Base-by-base conservation (phyloP, 1,140 invertebrate species). In the Prorops nasuta region DNA sequence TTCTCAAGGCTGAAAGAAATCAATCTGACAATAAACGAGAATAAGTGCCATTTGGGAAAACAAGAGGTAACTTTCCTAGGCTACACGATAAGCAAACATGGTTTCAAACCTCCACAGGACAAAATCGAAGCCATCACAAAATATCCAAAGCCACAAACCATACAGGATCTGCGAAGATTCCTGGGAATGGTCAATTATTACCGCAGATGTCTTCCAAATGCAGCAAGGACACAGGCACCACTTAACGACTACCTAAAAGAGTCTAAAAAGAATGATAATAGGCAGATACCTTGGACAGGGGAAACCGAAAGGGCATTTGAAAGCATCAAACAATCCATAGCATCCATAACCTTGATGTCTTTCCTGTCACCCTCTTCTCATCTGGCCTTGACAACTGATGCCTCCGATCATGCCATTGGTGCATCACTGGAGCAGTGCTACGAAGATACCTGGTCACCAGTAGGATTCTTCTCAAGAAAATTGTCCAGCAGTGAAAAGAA, bases 151-250 rank as follows among this genome's bases (percentile, higher is more conserved):
- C 46, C 46, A 3, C 1, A 12, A 7, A 41, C 46, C 2, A 16
- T 48, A 3, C 8, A 3, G 14, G 28, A 35, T 7, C 16, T 48
- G 2, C 2, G 21, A 9, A 14, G 46, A 3, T 48, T 48, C 14
- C 9, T 47, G 2, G 67, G 65, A 1, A 45, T 70, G 22, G 38
- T 71, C 0, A 67, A 71, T 48, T 67, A 60, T 47, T 76, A 67
- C 24, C 35, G 55, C 2, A 12, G 55, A 21, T n/a, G 7, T 2
- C 24, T 47, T 2, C 36, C 45, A 1, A n/a, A 48, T 9, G 60
- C 63, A 8, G 61, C 67, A 1, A 22, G 52, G 15, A 34, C 54
- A 7, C 64, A 66, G 57, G 50, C 47, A 12, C 46, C 32, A 12
- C 44, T 67, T 0, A 45, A 35, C 14, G 34, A 6, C 4, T 35